Percentiles rank a stretch among this genome's conserved stretches.
Evolutionary conservation across 2,888 invertebrate genomes (phyloP).

Genomic region (Agrochola circellaris): DNA sequence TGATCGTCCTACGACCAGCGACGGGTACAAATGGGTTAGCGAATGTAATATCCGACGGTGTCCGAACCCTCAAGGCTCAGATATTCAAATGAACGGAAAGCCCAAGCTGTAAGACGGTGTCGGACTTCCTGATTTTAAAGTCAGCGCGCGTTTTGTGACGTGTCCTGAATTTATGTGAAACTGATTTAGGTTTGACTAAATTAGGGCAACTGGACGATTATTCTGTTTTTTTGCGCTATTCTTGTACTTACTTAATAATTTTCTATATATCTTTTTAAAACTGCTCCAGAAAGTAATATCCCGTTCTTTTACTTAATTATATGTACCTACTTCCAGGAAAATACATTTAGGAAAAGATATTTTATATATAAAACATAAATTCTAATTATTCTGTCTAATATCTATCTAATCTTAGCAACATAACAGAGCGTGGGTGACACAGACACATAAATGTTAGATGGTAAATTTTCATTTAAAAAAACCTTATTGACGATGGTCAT

Average conservation of each 20-base stretch:
- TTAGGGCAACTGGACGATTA: conserved; percentile 14
- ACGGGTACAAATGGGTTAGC: conserved; percentile 90
- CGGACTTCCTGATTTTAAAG: conserved; percentile 78
- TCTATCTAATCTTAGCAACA: neutral
- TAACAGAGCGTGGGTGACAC: neutral
- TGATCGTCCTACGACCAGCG: conserved; percentile 85
- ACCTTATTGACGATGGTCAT: no score
- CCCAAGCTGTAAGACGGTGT: conserved; percentile 72
- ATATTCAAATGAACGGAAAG: conserved; percentile 83
- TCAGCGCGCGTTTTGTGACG: conserved; percentile 68
- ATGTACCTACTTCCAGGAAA: neutral
- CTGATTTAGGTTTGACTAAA: conserved; percentile 44
- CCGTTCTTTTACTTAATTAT: no score
- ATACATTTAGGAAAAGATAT: neutral
- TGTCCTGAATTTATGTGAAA: conserved; percentile 58
- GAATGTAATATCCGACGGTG: conserved; percentile 89
- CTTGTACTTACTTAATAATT: neutral
- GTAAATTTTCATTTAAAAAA: neutral
- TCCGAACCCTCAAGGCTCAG: conserved; percentile 77
- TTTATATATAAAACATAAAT: neutral
- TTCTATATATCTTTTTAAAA: neutral
- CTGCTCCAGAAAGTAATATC: neutral
- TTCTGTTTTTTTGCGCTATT: neutral
- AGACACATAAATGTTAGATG: neutral
- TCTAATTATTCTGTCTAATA: neutral